Evolutionary conservation across 2,113 vertebrate species (phyloP), one percentile per base, ranked within the genome.

Genomic region (Indicator maculatus): DNA sequence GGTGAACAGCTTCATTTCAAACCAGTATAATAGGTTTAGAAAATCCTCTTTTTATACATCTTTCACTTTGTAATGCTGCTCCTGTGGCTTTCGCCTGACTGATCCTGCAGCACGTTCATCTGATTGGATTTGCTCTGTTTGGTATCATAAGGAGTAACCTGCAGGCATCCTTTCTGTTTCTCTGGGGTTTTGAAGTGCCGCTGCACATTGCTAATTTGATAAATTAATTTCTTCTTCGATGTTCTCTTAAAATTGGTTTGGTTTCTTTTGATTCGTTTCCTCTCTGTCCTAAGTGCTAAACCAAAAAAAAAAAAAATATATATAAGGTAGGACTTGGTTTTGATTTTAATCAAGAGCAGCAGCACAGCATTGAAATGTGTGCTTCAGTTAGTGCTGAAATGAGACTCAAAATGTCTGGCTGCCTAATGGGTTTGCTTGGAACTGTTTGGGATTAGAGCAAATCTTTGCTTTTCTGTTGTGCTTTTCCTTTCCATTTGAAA

Each of bases 121-220:
- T 94, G 92, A 96, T 96, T 95, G 95, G 93, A 96, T 96, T 97
- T 95, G 93, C 88, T 96, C 91, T 87, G 86, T 95, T 96, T 95
- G 85, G 65, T 91, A 86, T 83, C 88, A 38, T 19, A 70, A 92
- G 81, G 87, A 85, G 83, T 83, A 83, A 96, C 89, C 88, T 79
- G 86, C 93, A 91, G 93, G 89, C 93, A 75, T 85, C 69, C 36
- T 89, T 65, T 93, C 70, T 74, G 69, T 45, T 65, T 71, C 72
- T 87, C 61, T 77, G 39, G 47, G 65, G 30, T 79, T 93, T 93
- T 89, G 87, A 87, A 94, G 85, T 93, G 81, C 83, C 1, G 12
- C 59, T 59, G 82, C 60, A 45, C 50, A 19, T 65, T 72, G 82
- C 89, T 93, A 94, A 94, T 94, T 81, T 91, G 79, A 92, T 74